These are phyloP conservation scores for Exephanes ischioxanthus DNA, from an alignment of 2,888 invertebrate genomes.

Conservation along the genomic window DNA sequence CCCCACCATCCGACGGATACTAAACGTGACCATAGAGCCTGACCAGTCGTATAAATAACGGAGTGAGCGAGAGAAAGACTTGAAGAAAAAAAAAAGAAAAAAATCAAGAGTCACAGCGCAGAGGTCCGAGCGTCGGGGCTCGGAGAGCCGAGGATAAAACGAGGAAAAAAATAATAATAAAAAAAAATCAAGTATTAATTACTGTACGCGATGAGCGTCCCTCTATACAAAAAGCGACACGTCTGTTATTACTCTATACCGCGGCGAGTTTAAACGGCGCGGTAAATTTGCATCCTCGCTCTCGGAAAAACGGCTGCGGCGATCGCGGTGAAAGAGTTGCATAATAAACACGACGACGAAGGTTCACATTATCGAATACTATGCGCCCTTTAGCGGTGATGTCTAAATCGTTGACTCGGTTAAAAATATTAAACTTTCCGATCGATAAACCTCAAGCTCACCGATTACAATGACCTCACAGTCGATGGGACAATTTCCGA, in stretches of 20 bases:
- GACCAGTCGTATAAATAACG: slow-evolving; percentile 47
- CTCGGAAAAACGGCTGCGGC: background rate
- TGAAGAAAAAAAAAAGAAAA: background rate
- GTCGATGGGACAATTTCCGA: background rate
- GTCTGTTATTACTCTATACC: background rate
- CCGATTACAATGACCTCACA: background rate
- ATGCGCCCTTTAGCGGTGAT: background rate
- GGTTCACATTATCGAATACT: background rate
- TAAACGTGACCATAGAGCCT: slow-evolving; percentile 49
- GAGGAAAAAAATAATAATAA: background rate
- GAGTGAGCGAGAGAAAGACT: slow-evolving; percentile 18
- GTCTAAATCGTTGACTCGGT: background rate
- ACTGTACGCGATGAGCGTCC: slow-evolving; percentile 7
- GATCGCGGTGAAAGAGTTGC: background rate
- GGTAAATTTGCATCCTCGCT: slow-evolving; percentile 11
- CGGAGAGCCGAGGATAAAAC: background rate
- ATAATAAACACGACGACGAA: background rate
- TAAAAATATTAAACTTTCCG: background rate
- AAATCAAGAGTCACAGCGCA: slow-evolving; percentile 3
- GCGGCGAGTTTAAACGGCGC: background rate
- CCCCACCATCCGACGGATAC: slow-evolving; percentile 1
- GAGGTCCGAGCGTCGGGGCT: slow-evolving; percentile 7
- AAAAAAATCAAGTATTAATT: slow-evolving; percentile 27
- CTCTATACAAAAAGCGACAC: slow-evolving; percentile 7
- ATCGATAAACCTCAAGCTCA: background rate